phyloP scores from a whole-genome alignment of 2,888 invertebrate species.

The Hartigia nigra region DNA sequence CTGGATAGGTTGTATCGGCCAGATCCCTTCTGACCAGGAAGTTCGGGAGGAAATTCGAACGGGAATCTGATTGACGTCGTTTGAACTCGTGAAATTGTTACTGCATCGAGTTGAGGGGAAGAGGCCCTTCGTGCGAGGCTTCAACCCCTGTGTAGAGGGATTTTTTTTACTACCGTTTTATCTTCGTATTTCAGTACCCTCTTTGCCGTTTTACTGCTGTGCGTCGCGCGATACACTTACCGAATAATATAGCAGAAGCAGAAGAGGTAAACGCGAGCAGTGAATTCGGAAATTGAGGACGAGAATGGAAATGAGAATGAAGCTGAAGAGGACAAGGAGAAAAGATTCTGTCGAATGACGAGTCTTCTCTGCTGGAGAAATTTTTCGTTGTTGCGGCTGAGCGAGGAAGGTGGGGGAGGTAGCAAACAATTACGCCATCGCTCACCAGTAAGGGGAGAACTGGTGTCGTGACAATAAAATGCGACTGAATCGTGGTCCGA shows the following conservation, averaged over 20 bases:
- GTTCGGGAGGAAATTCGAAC: neutral
- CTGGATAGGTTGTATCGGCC: neutral
- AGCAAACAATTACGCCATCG: too few relatives aligned
- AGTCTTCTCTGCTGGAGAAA: neutral
- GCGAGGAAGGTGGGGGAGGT: too few relatives aligned
- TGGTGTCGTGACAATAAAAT: slow-evolving; percentile 39
- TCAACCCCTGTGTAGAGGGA: neutral
- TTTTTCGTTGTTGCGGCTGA: neutral
- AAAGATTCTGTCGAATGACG: neutral
- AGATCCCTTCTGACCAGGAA: neutral
- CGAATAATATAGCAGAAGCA: neutral
- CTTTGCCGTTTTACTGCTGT: neutral
- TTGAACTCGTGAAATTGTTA: neutral
- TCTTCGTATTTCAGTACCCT: neutral
- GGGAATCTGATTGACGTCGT: neutral
- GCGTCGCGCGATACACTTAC: neutral
- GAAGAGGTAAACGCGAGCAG: neutral
- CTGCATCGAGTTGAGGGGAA: neutral
- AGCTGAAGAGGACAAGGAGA: neutral
- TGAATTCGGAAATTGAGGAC: neutral
- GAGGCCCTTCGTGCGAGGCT: neutral
- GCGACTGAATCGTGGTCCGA: slow-evolving; percentile 38
- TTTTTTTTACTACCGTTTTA: neutral
- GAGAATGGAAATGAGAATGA: neutral
- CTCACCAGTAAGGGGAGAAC: neutral